phyloP scores from a whole-genome alignment of 2,113 vertebrate genomes.

The Chiloscyllium plagiosum region DNA sequence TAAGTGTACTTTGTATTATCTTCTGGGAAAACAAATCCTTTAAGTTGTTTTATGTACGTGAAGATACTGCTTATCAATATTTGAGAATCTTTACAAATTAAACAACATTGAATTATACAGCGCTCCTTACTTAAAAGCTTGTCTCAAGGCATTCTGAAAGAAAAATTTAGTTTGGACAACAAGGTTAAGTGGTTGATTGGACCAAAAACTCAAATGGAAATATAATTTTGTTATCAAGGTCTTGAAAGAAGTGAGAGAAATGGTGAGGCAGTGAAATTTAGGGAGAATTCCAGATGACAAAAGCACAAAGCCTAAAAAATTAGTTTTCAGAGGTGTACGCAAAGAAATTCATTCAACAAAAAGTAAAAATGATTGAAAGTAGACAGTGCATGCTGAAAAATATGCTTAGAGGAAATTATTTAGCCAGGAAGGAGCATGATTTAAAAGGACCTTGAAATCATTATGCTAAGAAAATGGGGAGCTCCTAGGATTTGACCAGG shows the following conservation, averaged over 20 bases:
- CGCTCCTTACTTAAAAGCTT: neutral
- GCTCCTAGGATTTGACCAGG: neutral
- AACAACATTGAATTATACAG: neutral
- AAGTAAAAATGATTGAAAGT: neutral
- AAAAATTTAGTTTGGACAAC: neutral
- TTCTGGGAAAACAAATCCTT: neutral
- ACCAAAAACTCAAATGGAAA: neutral
- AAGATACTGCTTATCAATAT: neutral
- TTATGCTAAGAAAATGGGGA: neutral
- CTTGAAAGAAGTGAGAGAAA: neutral
- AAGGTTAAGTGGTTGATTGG: neutral
- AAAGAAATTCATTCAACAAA: neutral
- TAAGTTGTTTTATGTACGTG: neutral
- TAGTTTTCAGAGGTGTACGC: neutral
- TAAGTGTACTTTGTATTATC: neutral
- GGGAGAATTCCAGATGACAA: neutral
- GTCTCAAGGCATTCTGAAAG: neutral
- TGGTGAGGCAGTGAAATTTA: neutral
- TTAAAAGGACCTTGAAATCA: neutral
- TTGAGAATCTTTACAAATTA: neutral
- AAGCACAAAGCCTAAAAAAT: neutral
- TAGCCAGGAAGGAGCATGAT: neutral
- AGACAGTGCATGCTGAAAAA: neutral
- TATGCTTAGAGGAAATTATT: neutral
- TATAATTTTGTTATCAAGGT: neutral